These are phyloP conservation scores for Andrena camellia DNA, from an alignment of 2,888 invertebrate species.

Conservation along the genomic window DNA sequence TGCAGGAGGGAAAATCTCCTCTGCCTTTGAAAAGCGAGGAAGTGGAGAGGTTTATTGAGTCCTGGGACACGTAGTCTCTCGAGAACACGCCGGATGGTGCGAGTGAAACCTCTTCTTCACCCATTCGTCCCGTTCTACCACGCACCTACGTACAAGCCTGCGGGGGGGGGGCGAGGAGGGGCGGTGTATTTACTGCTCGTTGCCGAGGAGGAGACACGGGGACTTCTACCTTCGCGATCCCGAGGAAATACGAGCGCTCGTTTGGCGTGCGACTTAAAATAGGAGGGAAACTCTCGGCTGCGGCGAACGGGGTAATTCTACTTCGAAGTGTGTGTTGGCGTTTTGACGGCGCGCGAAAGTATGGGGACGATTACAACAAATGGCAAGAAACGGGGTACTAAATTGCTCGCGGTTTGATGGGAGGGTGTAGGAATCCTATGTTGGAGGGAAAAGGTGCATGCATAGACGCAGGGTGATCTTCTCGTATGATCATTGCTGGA, in stretches of 20 bases:
- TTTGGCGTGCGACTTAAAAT: slow-evolving; percentile 61
- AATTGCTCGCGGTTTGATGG: not conserved
- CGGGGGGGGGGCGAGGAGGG: not conserved
- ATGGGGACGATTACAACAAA: not conserved
- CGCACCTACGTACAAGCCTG: slow-evolving; percentile 39
- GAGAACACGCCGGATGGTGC: slow-evolving; percentile 73
- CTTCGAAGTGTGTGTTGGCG: not conserved
- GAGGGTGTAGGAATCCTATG: not conserved
- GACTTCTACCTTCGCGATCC: slow-evolving; percentile 38
- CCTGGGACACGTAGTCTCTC: slow-evolving; percentile 74
- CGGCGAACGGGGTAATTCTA: not conserved
- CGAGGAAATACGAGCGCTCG: slow-evolving; percentile 58
- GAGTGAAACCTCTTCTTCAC: slow-evolving; percentile 70
- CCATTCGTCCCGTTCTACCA: slow-evolving; percentile 40
- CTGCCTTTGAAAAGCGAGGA: slow-evolving; percentile 72
- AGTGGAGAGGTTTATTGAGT: slow-evolving; percentile 76
- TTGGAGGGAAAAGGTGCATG: not conserved
- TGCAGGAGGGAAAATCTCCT: slow-evolving; percentile 73
- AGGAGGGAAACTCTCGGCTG: slow-evolving; percentile 4
- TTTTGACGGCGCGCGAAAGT: slow-evolving; percentile 16
- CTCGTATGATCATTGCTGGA: not conserved
- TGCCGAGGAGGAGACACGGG: slow-evolving; percentile 55
- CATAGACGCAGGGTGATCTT: not conserved
- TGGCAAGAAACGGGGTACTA: not conserved
- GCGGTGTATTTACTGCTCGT: slow-evolving; percentile 69